Conservation (phyloP, 2,113 vertebrate species). For the Halcyon malimbica region DNA sequence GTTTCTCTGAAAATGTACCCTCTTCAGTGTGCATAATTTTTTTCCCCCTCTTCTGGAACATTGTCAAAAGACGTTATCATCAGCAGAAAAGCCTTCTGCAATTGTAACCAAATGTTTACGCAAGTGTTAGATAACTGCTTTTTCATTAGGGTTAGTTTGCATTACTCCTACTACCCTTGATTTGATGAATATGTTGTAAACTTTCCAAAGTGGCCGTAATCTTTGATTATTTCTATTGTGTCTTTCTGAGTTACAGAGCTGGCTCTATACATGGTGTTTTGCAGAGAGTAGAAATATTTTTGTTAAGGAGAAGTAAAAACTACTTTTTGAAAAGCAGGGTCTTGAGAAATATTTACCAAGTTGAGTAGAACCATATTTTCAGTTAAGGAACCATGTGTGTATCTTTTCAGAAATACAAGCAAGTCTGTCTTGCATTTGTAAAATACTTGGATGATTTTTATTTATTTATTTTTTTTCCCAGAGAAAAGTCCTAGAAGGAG, state of each 20-base stretch:
- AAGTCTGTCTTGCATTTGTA: neutral
- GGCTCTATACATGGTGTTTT: neutral
- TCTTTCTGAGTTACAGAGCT: neutral
- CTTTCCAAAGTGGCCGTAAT: neutral
- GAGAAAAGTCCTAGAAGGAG: neutral
- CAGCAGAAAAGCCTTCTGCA: neutral
- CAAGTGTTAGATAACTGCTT: neutral
- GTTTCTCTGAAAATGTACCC: neutral
- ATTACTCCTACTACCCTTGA: fast-evolving
- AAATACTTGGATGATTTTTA: neutral
- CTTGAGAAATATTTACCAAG: neutral
- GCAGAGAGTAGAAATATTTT: neutral
- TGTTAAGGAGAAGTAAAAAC: neutral
- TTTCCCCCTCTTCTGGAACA: no score
- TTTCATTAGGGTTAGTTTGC: neutral
- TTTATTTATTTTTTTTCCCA: no score
- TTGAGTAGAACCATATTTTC: neutral
- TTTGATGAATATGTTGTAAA: neutral
- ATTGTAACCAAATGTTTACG: neutral
- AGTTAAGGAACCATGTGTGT: neutral
- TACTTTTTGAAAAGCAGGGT: neutral
- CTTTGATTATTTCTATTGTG: neutral
- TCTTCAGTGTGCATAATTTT: neutral
- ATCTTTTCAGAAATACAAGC: neutral
- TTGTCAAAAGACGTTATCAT: neutral